Evolutionary conservation across 2,888 invertebrate genomes (phyloP), one percentile per base, ranked within the genome.

Genomic region (Orthonychiurus folsomi): DNA sequence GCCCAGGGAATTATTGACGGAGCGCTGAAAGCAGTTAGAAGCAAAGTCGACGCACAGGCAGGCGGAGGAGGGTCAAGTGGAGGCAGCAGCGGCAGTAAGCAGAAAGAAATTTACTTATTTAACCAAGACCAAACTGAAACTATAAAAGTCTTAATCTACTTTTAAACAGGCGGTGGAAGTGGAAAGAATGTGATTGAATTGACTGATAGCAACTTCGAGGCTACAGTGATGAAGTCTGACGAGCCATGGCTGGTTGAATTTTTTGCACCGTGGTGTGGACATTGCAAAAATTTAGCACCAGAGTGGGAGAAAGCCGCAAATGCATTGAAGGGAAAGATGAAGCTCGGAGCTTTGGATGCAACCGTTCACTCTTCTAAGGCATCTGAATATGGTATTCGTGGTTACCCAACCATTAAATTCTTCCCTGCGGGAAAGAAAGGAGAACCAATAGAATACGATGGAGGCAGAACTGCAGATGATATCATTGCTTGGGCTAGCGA

Each of bases 171-270:
- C 56, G 71, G 73, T 25, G 76, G 75, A 58, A 74, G 72, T 27
- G 77, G 76, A 56, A 74, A 75, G 50, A 76, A 86, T 77, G 97
- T 99, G 21, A 79, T 99, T 70, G 93, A 93, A 75, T 80, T 99
- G 67, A 99, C 97, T 0, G 97, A 99, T 77, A 84, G 86, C 68
- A 99, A 99, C 81, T 99, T 99, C 78, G 89, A 95, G 69, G 86
- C 89, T 77, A 78, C 88, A 61, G 96, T 99, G 20, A 77, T 96
- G 72, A 83, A 91, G 73, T 93, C 93, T 56, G 91, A 96, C 20
- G 96, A 97, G 75, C 83, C 94, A 78, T 97, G 96, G 95, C 79
- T 99, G 72, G 93, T 99, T 1, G 96, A 97, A 79, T 97, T 99
- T 82, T 97, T 86, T 78, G 97, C 97, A 3, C 92, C 92, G 0